Evolutionary conservation across 2,888 invertebrate genomes (phyloP).

Genomic region (Sclerodermus sp.): DNA sequence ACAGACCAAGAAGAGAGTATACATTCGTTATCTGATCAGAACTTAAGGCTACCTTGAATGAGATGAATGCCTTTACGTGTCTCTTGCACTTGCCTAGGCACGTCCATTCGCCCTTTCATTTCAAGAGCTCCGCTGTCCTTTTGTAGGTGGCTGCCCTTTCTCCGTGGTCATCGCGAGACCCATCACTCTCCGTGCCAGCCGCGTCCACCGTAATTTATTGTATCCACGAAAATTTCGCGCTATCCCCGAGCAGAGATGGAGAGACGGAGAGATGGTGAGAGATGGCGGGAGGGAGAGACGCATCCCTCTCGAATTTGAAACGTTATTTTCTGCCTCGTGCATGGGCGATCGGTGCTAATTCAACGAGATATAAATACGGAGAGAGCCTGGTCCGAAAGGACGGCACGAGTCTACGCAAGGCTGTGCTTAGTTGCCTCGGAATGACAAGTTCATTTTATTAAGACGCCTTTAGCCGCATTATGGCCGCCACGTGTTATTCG

Average conservation of each 20-base stretch:
- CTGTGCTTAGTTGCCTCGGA: slow-evolving; percentile 44
- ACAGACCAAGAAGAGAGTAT: slow-evolving; percentile 39
- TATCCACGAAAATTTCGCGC: slow-evolving; percentile 42
- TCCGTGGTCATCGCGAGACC: slow-evolving; percentile 32
- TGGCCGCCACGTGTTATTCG: slow-evolving; percentile 43
- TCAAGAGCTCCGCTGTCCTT: slow-evolving; percentile 51
- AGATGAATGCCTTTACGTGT: slow-evolving; percentile 57
- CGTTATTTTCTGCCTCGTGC: too few species aligned
- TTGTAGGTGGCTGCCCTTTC: slow-evolving; percentile 53
- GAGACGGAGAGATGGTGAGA: not conserved
- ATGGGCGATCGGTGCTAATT: slow-evolving; percentile 52
- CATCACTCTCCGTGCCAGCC: slow-evolving; percentile 33
- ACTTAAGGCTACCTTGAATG: slow-evolving; percentile 55
- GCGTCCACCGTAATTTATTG: slow-evolving; percentile 40
- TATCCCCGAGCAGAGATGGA: not conserved
- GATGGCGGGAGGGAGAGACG: too few species aligned
- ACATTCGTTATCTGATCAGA: slow-evolving; percentile 56
- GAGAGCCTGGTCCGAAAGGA: slow-evolving; percentile 1
- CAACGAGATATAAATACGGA: slow-evolving; percentile 49
- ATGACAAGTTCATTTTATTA: slow-evolving; percentile 55
- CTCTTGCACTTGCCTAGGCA: slow-evolving; percentile 55
- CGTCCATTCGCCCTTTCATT: slow-evolving; percentile 54
- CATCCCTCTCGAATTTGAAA: too few species aligned
- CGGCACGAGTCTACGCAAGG: slow-evolving; percentile 17
- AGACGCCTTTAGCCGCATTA: slow-evolving; percentile 47